These are phyloP conservation scores for Cottus gobio DNA, from an alignment of 2,113 vertebrate genomes.

Conservation along the genomic window DNA sequence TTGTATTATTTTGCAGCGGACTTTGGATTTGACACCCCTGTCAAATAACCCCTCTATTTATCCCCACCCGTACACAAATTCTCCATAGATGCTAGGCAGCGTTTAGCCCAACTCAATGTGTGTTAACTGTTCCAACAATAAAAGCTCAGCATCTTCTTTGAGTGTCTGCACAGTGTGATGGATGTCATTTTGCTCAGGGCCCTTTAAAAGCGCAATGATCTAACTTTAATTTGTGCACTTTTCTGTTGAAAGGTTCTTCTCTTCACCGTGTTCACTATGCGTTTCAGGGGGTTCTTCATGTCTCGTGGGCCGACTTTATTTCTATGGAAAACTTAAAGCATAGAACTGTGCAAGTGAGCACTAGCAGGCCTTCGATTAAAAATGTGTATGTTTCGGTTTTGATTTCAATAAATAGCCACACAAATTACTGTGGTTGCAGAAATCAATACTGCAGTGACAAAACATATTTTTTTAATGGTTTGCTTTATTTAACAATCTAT, in stretches of 20 bases:
- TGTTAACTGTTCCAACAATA: background rate
- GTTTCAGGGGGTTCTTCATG: background rate
- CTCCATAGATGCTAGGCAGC: background rate
- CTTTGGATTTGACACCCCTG: slow-evolving; percentile 2
- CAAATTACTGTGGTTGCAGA: too few relatives aligned
- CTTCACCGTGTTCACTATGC: background rate
- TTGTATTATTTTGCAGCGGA: background rate
- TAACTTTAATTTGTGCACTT: background rate
- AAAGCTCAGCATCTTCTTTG: background rate
- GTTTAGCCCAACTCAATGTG: background rate
- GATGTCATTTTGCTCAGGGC: background rate
- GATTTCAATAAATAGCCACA: background rate
- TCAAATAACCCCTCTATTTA: background rate
- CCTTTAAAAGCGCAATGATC: background rate
- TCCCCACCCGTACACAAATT: background rate
- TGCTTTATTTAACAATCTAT: slow-evolving; percentile 27
- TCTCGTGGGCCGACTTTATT: background rate
- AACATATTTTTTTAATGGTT: background rate
- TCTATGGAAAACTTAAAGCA: background rate
- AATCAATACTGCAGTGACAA: background rate
- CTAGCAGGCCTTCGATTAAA: background rate
- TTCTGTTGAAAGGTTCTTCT: background rate
- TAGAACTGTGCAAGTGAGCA: background rate
- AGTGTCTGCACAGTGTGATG: background rate
- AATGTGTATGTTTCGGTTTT: slow-evolving; percentile 13